These are phyloP conservation scores for Morpho helenor DNA, from an alignment of 2,888 invertebrate genomes.

Conservation along the genomic window DNA sequence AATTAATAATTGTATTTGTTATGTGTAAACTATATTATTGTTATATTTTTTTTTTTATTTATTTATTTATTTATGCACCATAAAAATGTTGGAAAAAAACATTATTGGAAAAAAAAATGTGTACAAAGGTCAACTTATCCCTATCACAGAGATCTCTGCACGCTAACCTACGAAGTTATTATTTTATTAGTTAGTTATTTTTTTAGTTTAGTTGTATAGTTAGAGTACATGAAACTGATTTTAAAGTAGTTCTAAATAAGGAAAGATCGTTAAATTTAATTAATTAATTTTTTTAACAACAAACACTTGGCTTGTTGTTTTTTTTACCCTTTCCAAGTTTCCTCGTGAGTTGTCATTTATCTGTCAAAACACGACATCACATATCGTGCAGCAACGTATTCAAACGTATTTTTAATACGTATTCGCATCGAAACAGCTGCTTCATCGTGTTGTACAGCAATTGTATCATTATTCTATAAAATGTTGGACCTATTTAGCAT, in stretches of 20 bases:
- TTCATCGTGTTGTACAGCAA: conserved; percentile 39
- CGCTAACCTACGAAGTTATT: no score
- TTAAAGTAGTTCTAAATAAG: no score
- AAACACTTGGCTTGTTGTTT: background rate
- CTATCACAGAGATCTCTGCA: no score
- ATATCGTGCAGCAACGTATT: conserved; percentile 11
- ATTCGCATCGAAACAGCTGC: conserved; percentile 52
- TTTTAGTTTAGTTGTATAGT: no score
- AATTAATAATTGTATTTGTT: background rate
- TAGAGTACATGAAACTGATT: no score
- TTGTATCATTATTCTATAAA: conserved; percentile 43
- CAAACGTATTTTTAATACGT: conserved; percentile 32
- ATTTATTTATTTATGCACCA: no score
- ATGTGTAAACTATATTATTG: background rate
- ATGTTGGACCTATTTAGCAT: conserved; percentile 99
- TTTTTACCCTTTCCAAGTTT: background rate
- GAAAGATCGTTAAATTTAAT: no score
- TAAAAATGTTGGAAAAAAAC: no score
- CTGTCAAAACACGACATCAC: conserved; percentile 36
- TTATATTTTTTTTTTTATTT: no score
- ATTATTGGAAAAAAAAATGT: no score
- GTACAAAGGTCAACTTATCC: no score
- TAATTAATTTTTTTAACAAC: background rate
- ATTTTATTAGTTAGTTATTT: no score
- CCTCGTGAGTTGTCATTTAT: conserved; percentile 36